A percentile compares a stretch with the other conserved stretches of the same genome.
Evolutionary conservation across 2,113 vertebrate species (phyloP).

Genomic region (Passer domesticus): DNA sequence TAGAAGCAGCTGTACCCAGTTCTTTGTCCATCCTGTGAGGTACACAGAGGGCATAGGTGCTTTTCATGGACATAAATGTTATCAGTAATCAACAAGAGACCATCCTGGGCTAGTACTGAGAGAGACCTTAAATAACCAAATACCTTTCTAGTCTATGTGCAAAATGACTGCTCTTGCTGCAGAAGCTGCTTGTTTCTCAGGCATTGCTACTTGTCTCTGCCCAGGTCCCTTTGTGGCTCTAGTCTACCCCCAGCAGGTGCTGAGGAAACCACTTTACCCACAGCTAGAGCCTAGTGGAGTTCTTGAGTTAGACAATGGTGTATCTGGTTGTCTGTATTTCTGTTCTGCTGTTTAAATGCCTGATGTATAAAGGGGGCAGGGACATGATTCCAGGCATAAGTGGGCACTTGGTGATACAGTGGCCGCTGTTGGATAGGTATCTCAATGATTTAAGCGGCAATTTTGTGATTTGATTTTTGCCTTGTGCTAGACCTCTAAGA

Average conservation of each 20-base stretch:
- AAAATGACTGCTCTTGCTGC: not conserved
- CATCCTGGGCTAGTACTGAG: not conserved
- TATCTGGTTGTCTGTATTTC: not conserved
- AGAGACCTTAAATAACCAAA: not conserved
- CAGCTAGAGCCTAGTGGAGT: not conserved
- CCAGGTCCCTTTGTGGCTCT: not conserved
- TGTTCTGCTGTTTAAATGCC: not conserved
- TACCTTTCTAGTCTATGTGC: not conserved
- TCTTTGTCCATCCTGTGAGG: not conserved
- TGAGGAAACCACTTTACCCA: not conserved
- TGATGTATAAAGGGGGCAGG: not conserved
- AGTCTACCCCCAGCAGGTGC: not conserved
- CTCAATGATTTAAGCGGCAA: not conserved
- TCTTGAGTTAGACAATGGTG: not conserved
- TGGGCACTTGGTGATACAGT: not conserved
- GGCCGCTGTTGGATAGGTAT: not conserved
- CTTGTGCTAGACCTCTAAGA: not conserved
- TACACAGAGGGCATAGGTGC: not conserved
- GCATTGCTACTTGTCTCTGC: no score
- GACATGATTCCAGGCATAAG: not conserved
- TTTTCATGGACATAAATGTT: not conserved
- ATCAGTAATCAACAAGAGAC: not conserved
- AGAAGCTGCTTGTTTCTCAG: not conserved
- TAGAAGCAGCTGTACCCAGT: not conserved
- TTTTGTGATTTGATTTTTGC: not conserved